Evolutionary conservation across 2,888 invertebrate genomes (phyloP), one percentile per base, ranked within the genome.

Genomic region (Rhagonycha fulva): DNA sequence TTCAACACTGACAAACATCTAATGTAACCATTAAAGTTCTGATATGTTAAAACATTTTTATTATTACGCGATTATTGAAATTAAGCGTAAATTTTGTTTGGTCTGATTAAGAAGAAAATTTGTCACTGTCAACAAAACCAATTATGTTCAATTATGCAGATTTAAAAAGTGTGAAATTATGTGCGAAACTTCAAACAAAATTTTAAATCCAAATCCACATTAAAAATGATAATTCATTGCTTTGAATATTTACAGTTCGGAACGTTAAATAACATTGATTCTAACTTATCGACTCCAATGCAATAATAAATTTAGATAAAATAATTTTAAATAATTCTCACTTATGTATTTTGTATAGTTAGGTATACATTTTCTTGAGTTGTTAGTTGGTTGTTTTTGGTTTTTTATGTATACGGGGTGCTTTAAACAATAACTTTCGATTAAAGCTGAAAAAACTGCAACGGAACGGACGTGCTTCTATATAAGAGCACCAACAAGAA

Each of bases 1-100:
- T 82, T 80, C 78, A 79, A 79, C 77, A 73, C 79, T 79, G 78
- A 81, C 79, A 76, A 78, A 80, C 78, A 76, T 28, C 26, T 62
- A 62, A 62, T 62, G 62, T 19, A 14, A 62, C 62, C n/a, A 47
- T 47, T 47, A n/a, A 47, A 47, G 47, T 47, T 47, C 47, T 47
- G 12, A 32, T 32, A 47, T 47, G n/a, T 47, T 47, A 47, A 47
- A 47, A 47, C 47, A n/a, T 47, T 47, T 32, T 32, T 12, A 47
- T 47, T 47, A 28, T 47, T 47, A 47, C 7, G 12, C n/a, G 47
- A n/a, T 47, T 47, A 47, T 47, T 47, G 47, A 47, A 47, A 47
- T 12, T 47, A 47, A 9, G 47, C n/a, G 47, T 47, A 47, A 47
- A 47, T 47, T n/a, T 47, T 47, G 47, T 47, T 47, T 47, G n/a